Percentiles rank a stretch among this genome's conserved stretches.
Evolutionary conservation across 2,113 vertebrate genomes (phyloP).

Genomic region (Anas platyrhynchos): DNA sequence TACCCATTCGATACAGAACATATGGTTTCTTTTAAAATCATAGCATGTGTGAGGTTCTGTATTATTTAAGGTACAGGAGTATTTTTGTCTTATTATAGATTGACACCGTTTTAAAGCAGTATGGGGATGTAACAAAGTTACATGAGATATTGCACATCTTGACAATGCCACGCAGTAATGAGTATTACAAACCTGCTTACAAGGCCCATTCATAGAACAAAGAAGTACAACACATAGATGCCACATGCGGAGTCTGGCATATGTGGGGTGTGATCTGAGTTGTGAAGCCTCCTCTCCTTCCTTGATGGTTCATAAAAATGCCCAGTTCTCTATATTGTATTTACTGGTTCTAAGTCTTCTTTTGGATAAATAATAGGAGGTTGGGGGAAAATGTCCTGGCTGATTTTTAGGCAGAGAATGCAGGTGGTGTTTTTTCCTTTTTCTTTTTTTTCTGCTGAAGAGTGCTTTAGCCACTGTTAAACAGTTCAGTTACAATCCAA

Average conservation of each 20-base stretch:
- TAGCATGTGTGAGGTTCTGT: neutral
- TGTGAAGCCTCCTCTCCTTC: neutral
- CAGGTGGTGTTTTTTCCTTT: neutral
- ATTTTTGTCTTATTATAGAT: neutral
- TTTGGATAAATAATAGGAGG: neutral
- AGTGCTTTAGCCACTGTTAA: neutral
- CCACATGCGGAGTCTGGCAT: neutral
- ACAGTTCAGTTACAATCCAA: neutral
- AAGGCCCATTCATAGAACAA: neutral
- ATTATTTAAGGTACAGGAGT: constrained; percentile 9
- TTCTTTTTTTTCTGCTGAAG: neutral
- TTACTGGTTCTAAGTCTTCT: neutral
- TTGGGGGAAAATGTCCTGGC: neutral
- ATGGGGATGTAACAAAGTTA: neutral
- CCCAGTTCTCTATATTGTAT: neutral
- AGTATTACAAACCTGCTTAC: neutral
- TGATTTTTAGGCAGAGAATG: neutral
- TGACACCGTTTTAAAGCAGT: neutral
- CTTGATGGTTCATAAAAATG: neutral
- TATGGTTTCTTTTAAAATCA: neutral
- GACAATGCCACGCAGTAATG: neutral
- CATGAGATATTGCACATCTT: neutral
- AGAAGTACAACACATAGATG: neutral
- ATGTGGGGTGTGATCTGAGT: neutral
- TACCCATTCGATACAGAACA: neutral